phyloP scores from a whole-genome alignment of 2,888 invertebrate species.

The Drosophila flavopinicola region DNA sequence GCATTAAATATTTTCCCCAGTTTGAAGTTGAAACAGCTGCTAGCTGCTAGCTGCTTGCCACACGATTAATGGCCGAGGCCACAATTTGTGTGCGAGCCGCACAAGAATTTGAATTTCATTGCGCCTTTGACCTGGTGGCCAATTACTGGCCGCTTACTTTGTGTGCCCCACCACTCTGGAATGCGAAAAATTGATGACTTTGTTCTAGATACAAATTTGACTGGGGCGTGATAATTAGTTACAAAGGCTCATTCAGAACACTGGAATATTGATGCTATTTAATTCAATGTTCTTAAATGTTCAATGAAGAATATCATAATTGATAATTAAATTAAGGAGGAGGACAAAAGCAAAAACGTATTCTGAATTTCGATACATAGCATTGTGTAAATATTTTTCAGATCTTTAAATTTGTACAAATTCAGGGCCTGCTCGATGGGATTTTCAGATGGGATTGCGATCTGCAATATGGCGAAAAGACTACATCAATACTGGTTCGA shows the following conservation, averaged over 20 bases:
- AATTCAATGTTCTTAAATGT: conserved; percentile 10
- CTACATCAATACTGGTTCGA: too few relatives aligned
- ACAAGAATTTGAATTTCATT: conserved; percentile 59
- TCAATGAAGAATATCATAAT: too few relatives aligned
- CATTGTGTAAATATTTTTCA: too few relatives aligned
- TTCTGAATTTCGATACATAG: too few relatives aligned
- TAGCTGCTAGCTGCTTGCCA: conserved; percentile 1
- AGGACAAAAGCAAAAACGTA: too few relatives aligned
- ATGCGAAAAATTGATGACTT: conserved; percentile 38
- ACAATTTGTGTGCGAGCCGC: conserved; percentile 33
- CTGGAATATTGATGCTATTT: conserved; percentile 1
- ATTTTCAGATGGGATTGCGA: too few relatives aligned
- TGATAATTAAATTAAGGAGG: not conserved
- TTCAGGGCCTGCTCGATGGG: too few relatives aligned
- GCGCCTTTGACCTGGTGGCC: conserved; percentile 26
- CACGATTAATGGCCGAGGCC: conserved; percentile 55
- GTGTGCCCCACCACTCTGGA: conserved; percentile 1
- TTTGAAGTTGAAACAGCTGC: conserved; percentile 24
- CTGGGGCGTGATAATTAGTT: conserved; percentile 43
- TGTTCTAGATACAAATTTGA: conserved; percentile 28
- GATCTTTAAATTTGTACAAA: too few relatives aligned
- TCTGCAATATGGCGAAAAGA: too few relatives aligned
- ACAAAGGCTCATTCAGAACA: too few relatives aligned
- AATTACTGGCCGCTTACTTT: conserved; percentile 28
- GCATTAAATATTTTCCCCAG: conserved; percentile 58